Base-by-base conservation (phyloP, 2,113 vertebrate species). In the Lagenorhynchus albirostris region DNA sequence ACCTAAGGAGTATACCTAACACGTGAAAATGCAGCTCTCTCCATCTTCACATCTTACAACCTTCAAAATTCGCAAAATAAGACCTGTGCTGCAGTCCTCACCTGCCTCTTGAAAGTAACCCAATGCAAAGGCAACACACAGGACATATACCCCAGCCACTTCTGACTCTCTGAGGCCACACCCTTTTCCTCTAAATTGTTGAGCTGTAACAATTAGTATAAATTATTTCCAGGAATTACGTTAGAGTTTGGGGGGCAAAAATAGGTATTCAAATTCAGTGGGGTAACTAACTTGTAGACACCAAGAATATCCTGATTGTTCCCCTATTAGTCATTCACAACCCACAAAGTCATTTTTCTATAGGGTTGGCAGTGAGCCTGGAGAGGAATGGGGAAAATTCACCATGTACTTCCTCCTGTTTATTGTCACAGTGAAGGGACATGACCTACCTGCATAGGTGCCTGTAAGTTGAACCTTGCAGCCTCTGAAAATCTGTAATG, bases 161-260 rank as follows among this genome's bases (percentile, higher is more conserved):
- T 4, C 44, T 50, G 18, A 44, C 18, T 50, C 84, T 92, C 17
- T 44, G 33, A 92, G 26, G 53, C 21, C 76, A 65, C 88, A 70
- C 81, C 89, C 80, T 95, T 60, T 91, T 92, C 94, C 85, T 95
- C 71, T 89, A 41, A 76, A 91, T 25, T 85, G 50, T 20, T 86
- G 31, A 33, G 89, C 77, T 62, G n/a, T 73, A 92, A 91, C 71
- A 85, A 53, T 86, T 33, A 71, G 9, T 68, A 89, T 60, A 47
- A 65, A 77, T 82, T 77, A 63, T 84, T 96, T 89, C 97, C 90
- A 94, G 84, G 60, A 96, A 96, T 29, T 65, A 23, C 44, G 60
- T 83, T 67, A 44, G 50, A 44, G 26, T 55, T n/a, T 23, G 47
- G 60, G 55, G 33, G 10, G 5, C 36, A 73, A 86, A 95, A 89